phyloP scores from a whole-genome alignment of 2,888 invertebrate genomes.

The Eristalis arbustorum region DNA sequence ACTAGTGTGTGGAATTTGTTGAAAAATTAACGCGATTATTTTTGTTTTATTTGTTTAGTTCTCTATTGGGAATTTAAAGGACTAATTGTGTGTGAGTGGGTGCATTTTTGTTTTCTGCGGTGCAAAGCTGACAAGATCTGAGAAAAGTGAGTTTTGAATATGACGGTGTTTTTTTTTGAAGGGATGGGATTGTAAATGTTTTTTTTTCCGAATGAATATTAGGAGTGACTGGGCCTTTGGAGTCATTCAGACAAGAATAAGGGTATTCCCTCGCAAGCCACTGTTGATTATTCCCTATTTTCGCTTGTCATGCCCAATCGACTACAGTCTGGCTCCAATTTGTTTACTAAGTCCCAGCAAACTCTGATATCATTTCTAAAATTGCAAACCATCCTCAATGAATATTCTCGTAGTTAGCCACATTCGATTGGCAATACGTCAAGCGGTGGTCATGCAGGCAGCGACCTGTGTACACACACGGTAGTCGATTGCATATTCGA shows the following conservation, averaged over 20 bases:
- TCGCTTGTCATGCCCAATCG: too few relatives aligned
- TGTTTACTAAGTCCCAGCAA: not conserved
- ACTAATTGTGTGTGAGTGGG: not conserved
- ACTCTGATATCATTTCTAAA: not conserved
- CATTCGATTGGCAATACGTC: not conserved
- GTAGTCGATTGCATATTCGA: not conserved
- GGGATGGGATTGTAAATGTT: not conserved
- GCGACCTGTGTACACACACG: not conserved
- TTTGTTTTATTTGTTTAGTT: not conserved
- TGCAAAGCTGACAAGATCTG: not conserved
- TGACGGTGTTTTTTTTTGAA: not conserved
- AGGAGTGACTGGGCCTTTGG: too few relatives aligned
- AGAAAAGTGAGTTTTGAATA: not conserved
- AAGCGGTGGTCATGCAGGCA: not conserved
- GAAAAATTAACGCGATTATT: not conserved
- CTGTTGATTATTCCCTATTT: too few relatives aligned
- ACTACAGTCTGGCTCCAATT: too few relatives aligned
- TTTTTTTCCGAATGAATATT: not conserved
- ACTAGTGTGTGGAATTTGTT: not conserved
- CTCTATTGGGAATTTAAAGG: not conserved
- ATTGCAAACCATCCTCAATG: not conserved
- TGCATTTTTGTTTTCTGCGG: not conserved
- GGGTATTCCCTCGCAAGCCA: too few relatives aligned
- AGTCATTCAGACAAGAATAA: too few relatives aligned
- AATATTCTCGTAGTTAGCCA: not conserved